Conservation (phyloP, 1,140 invertebrate species). For the Mamestra configurata region DNA sequence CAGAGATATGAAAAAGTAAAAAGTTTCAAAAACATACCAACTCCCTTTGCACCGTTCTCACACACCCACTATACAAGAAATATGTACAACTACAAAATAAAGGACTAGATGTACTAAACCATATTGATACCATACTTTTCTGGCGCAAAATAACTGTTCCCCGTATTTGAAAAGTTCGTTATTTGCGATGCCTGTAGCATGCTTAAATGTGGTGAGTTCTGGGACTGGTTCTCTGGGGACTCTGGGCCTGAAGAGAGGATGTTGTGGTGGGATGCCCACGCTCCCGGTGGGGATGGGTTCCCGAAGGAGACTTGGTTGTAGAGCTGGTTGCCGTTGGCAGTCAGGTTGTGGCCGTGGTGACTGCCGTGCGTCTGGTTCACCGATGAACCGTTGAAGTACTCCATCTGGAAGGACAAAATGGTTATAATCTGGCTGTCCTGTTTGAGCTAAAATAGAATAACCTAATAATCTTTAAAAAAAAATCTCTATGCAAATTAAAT, state of each 20-base stretch:
- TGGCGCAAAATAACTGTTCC: conserved; percentile 83
- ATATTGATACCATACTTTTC: conserved; percentile 88
- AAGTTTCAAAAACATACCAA: conserved; percentile 55
- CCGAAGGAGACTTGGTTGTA: conserved; percentile 85
- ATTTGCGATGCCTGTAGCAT: conserved; percentile 86
- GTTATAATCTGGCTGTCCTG: conserved; percentile 12
- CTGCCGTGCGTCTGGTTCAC: conserved; percentile 82
- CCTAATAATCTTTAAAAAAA: too few relatives aligned
- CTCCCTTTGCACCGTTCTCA: conserved; percentile 48
- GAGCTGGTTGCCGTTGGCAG: conserved; percentile 81
- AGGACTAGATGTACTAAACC: conserved; percentile 85
- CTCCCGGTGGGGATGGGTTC: conserved; percentile 76
- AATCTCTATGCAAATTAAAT: too few relatives aligned
- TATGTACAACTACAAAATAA: conserved; percentile 73
- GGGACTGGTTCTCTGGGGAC: conserved; percentile 80
- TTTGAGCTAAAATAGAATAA: too few relatives aligned
- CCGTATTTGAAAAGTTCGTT: conserved; percentile 80
- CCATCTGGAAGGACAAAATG: conserved; percentile 86
- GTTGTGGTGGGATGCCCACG: conserved; percentile 83
- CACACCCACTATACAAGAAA: conserved; percentile 53
- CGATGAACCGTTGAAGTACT: conserved; percentile 89
- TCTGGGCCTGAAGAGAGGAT: conserved; percentile 80
- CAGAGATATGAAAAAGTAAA: background rate
- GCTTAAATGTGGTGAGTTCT: conserved; percentile 80
- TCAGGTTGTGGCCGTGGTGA: conserved; percentile 79